Conservation (phyloP, 1,140 invertebrate species). For the Daktulosphaira vitifoliae region DNA sequence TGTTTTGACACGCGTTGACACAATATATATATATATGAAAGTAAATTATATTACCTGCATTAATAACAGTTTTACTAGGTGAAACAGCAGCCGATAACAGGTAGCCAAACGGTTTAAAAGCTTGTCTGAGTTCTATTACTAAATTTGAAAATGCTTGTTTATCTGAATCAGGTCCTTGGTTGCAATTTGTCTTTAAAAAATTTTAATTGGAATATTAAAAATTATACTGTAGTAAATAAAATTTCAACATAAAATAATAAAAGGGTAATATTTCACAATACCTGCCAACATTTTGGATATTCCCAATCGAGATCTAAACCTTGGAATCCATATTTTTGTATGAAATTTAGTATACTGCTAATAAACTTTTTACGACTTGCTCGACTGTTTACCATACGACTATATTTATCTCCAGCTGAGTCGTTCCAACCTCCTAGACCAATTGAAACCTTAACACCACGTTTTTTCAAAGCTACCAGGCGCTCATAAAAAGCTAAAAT, state of each 20-base stretch:
- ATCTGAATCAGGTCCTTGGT: slow-evolving; percentile 70
- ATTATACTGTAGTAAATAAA: slow-evolving; percentile 39
- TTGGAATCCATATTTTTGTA: slow-evolving; percentile 76
- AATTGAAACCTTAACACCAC: slow-evolving; percentile 71
- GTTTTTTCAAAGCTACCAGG: slow-evolving; percentile 65
- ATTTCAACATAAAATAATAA: background rate
- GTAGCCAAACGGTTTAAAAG: slow-evolving; percentile 62
- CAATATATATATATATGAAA: too few relatives aligned
- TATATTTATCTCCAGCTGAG: slow-evolving; percentile 76
- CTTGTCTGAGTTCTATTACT: slow-evolving; percentile 61
- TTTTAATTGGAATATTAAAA: slow-evolving; percentile 14
- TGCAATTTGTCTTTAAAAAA: slow-evolving; percentile 57
- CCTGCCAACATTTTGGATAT: slow-evolving; percentile 86
- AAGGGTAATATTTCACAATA: slow-evolving; percentile 40
- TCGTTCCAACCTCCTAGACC: slow-evolving; percentile 87
- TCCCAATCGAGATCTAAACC: slow-evolving; percentile 86
- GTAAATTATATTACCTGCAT: slow-evolving; percentile 48
- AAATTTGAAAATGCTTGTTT: slow-evolving; percentile 66
- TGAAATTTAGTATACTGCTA: slow-evolving; percentile 61
- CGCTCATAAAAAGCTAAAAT: slow-evolving; percentile 68
- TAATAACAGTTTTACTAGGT: slow-evolving; percentile 77
- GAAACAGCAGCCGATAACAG: slow-evolving; percentile 76
- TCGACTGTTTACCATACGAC: slow-evolving; percentile 65
- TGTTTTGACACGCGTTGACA: background rate
- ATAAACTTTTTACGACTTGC: slow-evolving; percentile 61